Evolutionary conservation across 2,113 vertebrate genomes (phyloP).

Genomic region (Strix uralensis): DNA sequence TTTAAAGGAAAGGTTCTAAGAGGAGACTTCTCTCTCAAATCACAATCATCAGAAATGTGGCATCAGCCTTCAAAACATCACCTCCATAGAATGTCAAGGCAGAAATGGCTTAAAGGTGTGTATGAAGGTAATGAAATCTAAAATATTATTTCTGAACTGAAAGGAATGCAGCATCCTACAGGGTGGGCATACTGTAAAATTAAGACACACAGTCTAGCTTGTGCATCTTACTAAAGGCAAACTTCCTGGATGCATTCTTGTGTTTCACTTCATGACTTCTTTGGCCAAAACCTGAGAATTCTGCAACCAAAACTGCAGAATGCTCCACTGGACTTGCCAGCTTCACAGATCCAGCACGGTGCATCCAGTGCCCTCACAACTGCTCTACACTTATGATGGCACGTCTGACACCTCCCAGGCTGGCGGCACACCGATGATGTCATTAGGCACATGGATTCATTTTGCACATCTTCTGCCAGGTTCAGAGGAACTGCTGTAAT

Average conservation of each 20-base stretch:
- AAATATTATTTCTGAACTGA: not conserved
- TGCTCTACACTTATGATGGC: not conserved
- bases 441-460: not conserved
- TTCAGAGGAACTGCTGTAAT: not conserved
- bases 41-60: not conserved
- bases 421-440: not conserved
- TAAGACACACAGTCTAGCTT: not conserved
- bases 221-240: not conserved
- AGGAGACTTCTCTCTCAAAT: not conserved
- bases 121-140: not conserved
- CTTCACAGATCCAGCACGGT: fast-evolving
- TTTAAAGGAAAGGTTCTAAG: not conserved
- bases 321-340: not conserved
- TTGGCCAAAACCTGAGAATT: not conserved
- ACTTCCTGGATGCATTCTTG: not conserved
- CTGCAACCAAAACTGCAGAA: not conserved
- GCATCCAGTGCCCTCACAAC: not conserved
- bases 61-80: not conserved
- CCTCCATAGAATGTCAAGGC: not conserved
- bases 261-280: not conserved
- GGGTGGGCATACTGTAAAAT: not conserved
- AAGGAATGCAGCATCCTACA: not conserved
- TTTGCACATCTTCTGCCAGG: not conserved
- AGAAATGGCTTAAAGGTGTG: not conserved
- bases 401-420: too few relatives aligned